Base-by-base conservation (phyloP, 1,140 invertebrate genomes). In the Psilanteris sp. region DNA sequence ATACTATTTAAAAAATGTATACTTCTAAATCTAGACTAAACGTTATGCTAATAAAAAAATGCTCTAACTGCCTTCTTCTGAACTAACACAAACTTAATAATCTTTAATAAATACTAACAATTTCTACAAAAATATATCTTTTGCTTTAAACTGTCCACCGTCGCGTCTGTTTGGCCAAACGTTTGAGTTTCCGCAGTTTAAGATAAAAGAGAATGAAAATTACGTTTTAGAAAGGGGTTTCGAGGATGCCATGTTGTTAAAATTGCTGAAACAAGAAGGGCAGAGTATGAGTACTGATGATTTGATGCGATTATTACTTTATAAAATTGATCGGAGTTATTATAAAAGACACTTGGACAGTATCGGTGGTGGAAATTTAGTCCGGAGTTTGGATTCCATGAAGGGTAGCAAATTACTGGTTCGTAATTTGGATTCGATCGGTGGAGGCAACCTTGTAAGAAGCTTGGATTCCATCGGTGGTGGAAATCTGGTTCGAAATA, bases 361-460 rank as follows among this genome's bases (percentile, higher is more conserved):
- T 22, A 68, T 68, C 9, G 64, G 64, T 9, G 66, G 54, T 3
- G 66, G 54, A 7, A 70, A 50, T 26, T 50, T 70, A 13, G 66
- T 70, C 4, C 43, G 66, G 8, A 70, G 54, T 44, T 41, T 59
- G 54, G 54, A 68, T 15, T 48, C 31, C 1, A 68, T 57, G 4
- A 43, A 43, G 1, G 50, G 50, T 0, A 52, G 64, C 4, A 68
- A 68, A 37, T 20, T 68, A n/a, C 22, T 72, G 8, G 32, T 72
- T 0, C 37, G 57, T 1, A 61, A 13, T 46, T 18, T 71, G 14
- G 46, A 71, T 4, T 44, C 43, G 10, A 67, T 64, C 8, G 36
- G 44, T 3, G 46, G 59, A 1, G 44, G 59, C 3, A 64, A 64
- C 37, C 44, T 64, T 1, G 46, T 64, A 1, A 5, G 39, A 26